These are phyloP conservation scores for Tangara arthus DNA, from an alignment of 2,797 vertebrate genomes.

Conservation along the genomic window DNA sequence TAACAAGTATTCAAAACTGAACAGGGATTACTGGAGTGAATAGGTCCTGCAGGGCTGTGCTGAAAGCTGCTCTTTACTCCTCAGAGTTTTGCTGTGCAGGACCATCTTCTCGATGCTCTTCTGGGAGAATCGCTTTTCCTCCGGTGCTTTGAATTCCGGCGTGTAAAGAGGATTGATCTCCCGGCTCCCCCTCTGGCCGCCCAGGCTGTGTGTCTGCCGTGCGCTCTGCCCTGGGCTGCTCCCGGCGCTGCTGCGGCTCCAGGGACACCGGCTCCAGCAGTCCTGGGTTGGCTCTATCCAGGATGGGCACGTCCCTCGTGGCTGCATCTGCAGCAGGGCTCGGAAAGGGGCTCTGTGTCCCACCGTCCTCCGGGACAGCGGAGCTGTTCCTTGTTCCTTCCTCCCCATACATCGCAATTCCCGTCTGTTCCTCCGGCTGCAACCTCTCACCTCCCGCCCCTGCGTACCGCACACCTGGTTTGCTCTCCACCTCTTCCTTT, in stretches of 20 bases:
- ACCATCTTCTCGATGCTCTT: neutral
- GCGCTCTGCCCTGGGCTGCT: accelerated
- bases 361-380: neutral
- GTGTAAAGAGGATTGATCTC: neutral
- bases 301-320: neutral
- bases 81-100: neutral
- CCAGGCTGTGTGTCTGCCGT: neutral
- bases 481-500: neutral
- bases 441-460: neutral
- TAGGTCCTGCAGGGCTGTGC: neutral
- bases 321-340: neutral
- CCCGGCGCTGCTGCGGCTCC: neutral
- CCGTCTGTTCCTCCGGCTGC: neutral
- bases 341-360: neutral
- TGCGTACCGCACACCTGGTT: neutral
- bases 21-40: neutral
- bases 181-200: neutral
- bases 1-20: neutral
- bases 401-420: neutral
- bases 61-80: constrained; percentile 5
- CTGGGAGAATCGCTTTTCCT: neutral
- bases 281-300: neutral
- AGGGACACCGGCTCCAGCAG: neutral
- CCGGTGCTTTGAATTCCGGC: neutral
- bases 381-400: neutral